Evolutionary conservation across 2,888 invertebrate species (phyloP), one percentile per base, ranked within the genome.

Genomic region (Agapetus fuscipes): DNA sequence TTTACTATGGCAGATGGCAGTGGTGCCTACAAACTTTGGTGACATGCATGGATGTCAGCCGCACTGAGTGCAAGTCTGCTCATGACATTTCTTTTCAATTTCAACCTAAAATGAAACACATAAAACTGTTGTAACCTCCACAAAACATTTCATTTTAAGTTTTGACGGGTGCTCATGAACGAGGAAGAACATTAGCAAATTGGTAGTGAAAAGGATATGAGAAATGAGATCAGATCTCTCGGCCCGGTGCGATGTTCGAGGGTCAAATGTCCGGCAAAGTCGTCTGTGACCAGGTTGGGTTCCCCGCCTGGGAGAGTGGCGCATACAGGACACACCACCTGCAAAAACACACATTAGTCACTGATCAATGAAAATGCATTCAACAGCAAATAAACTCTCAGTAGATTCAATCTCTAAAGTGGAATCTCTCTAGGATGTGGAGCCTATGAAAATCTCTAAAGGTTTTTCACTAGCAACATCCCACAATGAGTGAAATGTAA

Each of bases 211-310:
- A 78, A 78, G 78, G 79, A 79, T 78, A 79, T 79, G 58, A 89
- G 67, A 77, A 90, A 89, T 53, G 88, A 87, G 64, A 90, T 93
- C 58, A 93, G 77, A 74, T 94, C 94, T 63, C 93, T 74, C 53
- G 85, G 82, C 56, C 83, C 84, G 57, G 80, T 80, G 56, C 91
- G 81, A 70, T 97, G 97, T 63, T 96, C 95, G 52, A 94, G 69
- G 46, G 89, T 86, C 57, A 97, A 79, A 74, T 97, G 97, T 55
- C 90, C 88, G 51, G 91, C 86, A 70, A 97, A 91, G 73, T 97
- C 96, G 71, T 96, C 95, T 49, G 95, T 95, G 66, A 95, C 89
- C 60, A 93, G 82, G 72, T 96, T 96, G 46, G 95, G 95, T 64
- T 97, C 97, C 37, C 94, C 94, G 49, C 95, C 94, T 26, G 94